Conservation (phyloP, 2,797 vertebrate genomes). For the Spondyliosoma cantharus region DNA sequence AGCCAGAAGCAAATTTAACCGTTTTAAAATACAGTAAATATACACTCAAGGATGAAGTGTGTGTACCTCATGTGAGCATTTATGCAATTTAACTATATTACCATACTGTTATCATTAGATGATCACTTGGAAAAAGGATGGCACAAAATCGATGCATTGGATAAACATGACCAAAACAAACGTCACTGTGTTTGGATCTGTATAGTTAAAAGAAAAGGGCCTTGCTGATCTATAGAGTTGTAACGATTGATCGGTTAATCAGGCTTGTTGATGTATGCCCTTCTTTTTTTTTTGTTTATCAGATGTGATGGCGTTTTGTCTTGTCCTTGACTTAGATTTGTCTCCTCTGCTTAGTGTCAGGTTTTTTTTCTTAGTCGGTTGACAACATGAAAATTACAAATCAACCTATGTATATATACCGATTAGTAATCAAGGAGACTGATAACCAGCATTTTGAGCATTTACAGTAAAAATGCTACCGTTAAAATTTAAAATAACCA, state of each 20-base stretch:
- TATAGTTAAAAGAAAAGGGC: too few species aligned
- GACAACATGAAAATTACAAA: background rate
- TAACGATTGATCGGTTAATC: too few species aligned
- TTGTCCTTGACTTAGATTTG: constrained; percentile 8
- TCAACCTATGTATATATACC: too few species aligned
- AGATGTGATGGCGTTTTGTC: background rate
- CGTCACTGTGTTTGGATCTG: background rate
- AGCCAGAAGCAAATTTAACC: background rate
- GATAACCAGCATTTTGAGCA: too few species aligned
- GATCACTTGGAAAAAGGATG: too few species aligned
- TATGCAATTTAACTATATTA: background rate
- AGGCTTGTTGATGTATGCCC: background rate
- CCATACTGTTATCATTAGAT: background rate
- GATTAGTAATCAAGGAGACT: too few species aligned
- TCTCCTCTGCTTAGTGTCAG: background rate
- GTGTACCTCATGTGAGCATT: background rate
- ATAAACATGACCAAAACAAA: background rate
- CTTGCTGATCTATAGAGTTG: too few species aligned
- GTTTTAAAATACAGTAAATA: background rate
- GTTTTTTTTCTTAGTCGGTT: background rate
- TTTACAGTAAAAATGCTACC: too few species aligned
- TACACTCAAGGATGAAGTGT: background rate
- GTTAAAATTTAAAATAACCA: too few species aligned
- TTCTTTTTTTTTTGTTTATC: background rate
- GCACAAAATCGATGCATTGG: background rate